Evolutionary conservation across 2,797 vertebrate genomes (phyloP), one percentile per base, ranked within the genome.

Genomic region (Paramormyrops hopkinsi): DNA sequence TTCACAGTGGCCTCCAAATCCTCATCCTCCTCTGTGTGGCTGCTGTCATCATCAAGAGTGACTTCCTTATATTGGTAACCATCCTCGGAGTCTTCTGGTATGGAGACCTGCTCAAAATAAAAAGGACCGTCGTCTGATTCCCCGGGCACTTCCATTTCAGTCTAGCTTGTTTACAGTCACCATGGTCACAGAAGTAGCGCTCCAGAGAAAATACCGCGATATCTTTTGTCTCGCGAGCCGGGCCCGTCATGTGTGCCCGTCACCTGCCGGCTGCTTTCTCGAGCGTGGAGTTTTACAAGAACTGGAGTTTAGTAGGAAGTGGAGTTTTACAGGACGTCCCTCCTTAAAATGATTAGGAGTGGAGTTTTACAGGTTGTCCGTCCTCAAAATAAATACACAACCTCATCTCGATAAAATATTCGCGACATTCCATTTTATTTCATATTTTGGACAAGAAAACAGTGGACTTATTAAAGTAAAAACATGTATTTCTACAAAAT

Each of bases 41-140:
- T 94, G 82, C 92, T 91, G 12, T 96, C 95, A n/a, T 96, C 96
- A 90, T 94, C 96, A 2, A 91, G 48, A 88, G 93, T 91, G 73
- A 96, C 92, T 92, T 97, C 96, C 91, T 97, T 96, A 89, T 94
- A 96, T 41, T 94, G 93, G 90, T 94, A 95, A 79, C 94, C 95
- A 88, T 96, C 95, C 19, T 95, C 93, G 2, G 88, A 93, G 44
- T 95, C 92, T 19, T 93, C 93, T n/a, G 90, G 29, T 22, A 86
- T 87, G 25, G 65, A 89, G 19, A 92, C 62, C 33, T 59, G 82
- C 25, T 90, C 88, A 5, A 88, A 37, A 33, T 89, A 33, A 88
- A 84, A 91, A 9, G 85, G 41, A 19, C 87, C 25, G 11, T 91
- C 90, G n/a, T 83, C 56, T 2, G 44, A 17, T 3, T 33, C 89